Base-by-base conservation (phyloP, 2,113 vertebrate species). In the Corythoichthys intestinalis region DNA sequence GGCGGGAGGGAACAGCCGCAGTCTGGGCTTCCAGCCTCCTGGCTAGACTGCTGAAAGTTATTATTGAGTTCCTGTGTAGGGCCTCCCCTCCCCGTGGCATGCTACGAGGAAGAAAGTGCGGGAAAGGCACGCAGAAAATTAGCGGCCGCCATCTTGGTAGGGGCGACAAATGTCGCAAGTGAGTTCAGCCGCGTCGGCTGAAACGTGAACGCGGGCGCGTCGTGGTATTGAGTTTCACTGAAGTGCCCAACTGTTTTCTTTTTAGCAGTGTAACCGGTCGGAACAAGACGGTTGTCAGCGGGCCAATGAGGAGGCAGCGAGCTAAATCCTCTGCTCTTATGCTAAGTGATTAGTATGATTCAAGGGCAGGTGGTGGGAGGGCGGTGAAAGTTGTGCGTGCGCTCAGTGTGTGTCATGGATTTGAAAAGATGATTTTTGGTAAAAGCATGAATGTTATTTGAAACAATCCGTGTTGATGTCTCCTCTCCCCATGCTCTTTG, bases 41-140 rank as follows among this genome's bases (percentile, higher is more conserved):
- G 92, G 94, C 94, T 93, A 94, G 92, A 93, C 92, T 92, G 94
- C 88, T 94, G 93, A 94, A 95, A 96, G 94, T 96, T 94, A 91
- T 95, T 94, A 94, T 94, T 94, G 94, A 93, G 94, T 93, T 94
- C 92, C 93, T 92, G 93, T 92, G 92, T 85, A 90, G 83, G 88
- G 85, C 91, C 90, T 92, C 91, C 92, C 92, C 92, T 91, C 91
- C 91, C 90, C 87, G 79, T 90, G 87, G 85, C 91, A 91, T 92
- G 75, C 90, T 89, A 83, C 83, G 86, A 83, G 73, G 82, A 87
- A 14, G 34, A 58, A 58, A 58, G 28, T 37, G 56, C 35, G 56
- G 56, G 56, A 58, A 20, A 83, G 73, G 78, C 69, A 73, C 75
- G 76, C 67, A 70, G 74, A 83, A 73, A 83, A 75, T 79, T 76